Evolutionary conservation across 2,797 vertebrate species (phyloP), one percentile per base, ranked within the genome.

Genomic region (Karalla daura): DNA sequence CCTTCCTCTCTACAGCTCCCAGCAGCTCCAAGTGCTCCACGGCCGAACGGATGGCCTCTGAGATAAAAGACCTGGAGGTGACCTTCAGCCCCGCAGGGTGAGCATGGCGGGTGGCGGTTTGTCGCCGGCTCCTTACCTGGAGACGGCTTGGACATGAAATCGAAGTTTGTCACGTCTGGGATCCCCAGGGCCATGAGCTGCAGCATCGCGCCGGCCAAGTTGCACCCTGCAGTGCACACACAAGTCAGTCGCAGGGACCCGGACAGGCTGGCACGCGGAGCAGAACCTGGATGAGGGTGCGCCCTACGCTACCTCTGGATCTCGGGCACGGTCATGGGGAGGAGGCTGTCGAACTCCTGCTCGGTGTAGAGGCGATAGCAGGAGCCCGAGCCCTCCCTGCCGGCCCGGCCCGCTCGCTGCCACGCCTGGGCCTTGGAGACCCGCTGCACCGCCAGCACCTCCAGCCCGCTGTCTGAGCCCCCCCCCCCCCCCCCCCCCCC

Each of bases 381-480:
- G 78, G 87, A 24, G 1, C 98, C 97, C 0, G 96, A 95, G 49
- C 96, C 93, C 78, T 98, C 96, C 41, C 97, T 89, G 40, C 98
- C 98, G 0, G 98, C 96, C 15, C 98, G 92, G 11, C 97, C 98
- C 0, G 96, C 91, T 27, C 98, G 95, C 81, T 99, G 98, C 97
- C 96, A 99, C 0, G 97, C 98, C 93, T 99, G 98, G 0, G 98
- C 96, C 90, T 99, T 98, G 0, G 98, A 99, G 12, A 99, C 93
- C 1, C 95, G 92, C 89, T 99, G 98, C 51, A 99, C 95, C 0
- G 98, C 96, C 76, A 99, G 66, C 41, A 99, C 95, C 63, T 99
- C 98, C 80, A 99, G 90, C 36, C 98, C 96, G 7, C 92, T 96
- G 72, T 96, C 98, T 99, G 70, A 54, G 11, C 23, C 49, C 1